These are phyloP conservation scores for Boleophthalmus pectinirostris DNA, from an alignment of 2,113 vertebrate genomes.

Conservation along the genomic window DNA sequence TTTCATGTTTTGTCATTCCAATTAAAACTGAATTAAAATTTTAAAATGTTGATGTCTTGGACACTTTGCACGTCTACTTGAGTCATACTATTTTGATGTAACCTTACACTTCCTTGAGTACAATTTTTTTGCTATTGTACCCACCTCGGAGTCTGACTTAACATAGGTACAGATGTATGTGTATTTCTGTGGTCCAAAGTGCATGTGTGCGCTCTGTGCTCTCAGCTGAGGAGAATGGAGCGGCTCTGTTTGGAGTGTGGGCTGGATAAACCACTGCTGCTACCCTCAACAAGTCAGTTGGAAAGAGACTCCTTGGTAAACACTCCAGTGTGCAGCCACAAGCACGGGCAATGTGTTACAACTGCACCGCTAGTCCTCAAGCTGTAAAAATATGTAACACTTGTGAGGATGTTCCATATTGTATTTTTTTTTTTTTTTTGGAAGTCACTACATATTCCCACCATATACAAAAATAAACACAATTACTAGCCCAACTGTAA, in stretches of 20 bases:
- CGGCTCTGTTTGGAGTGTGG: slow-evolving; percentile 33
- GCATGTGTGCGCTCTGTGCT: neutral
- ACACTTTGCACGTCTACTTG: no score
- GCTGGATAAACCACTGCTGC: slow-evolving; percentile 29
- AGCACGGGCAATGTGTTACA: slow-evolving; percentile 5
- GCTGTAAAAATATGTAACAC: slow-evolving; percentile 19
- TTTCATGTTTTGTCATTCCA: no score
- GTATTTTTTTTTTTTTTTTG: neutral
- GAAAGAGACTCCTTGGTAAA: slow-evolving; percentile 40
- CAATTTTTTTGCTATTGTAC: no score
- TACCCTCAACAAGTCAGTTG: slow-evolving; percentile 62
- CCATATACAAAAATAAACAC: neutral
- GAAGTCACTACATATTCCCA: neutral
- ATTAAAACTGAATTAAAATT: no score
- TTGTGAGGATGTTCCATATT: slow-evolving; percentile 1
- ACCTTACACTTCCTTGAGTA: no score
- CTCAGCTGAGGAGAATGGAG: slow-evolving; percentile 37
- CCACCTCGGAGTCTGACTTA: no score
- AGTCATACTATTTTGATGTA: no score
- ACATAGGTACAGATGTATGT: neutral
- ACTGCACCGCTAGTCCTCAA: slow-evolving; percentile 27
- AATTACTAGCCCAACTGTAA: no score
- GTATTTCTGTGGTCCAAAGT: neutral
- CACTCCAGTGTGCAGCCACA: slow-evolving; percentile 37
- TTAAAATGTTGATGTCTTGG: no score